Percentiles rank a stretch among this genome's conserved stretches.
These are phyloP conservation scores for Pogonocichla stellata DNA, from an alignment of 2,113 vertebrate genomes.

Conservation along the genomic window DNA sequence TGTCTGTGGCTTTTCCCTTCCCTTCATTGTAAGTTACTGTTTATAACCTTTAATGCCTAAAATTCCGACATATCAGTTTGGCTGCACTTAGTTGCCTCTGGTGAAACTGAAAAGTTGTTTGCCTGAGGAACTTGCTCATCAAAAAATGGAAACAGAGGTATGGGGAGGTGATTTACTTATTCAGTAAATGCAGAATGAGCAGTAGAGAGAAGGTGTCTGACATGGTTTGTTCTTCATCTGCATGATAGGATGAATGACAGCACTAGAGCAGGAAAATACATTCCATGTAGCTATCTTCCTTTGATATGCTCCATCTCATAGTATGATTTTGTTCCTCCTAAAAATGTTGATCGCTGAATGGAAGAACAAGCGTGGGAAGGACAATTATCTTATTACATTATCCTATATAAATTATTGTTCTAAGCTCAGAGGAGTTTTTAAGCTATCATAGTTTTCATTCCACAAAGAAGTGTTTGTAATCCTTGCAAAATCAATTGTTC, in stretches of 20 bases:
- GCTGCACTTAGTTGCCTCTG: not conserved
- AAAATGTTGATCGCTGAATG: not conserved
- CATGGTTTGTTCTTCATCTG: not conserved
- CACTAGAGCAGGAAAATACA: not conserved
- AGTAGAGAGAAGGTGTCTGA: not conserved
- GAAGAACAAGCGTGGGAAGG: not conserved
- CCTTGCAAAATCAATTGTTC: not conserved
- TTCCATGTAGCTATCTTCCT: not conserved
- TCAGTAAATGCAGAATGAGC: not conserved
- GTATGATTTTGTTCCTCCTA: not conserved
- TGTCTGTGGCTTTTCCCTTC: not conserved
- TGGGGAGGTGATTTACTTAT: not conserved
- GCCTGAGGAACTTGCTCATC: not conserved
- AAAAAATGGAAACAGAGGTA: not conserved
- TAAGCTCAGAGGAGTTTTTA: not conserved
- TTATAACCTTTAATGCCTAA: not conserved
- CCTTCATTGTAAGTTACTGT: not conserved
- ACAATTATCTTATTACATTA: not conserved
- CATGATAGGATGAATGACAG: rapidly evolving
- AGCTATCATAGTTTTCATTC: not conserved
- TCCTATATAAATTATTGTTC: not conserved
- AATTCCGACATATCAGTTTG: not conserved
- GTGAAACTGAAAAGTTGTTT: not conserved
- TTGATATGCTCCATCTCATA: not conserved
- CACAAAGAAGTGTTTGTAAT: not conserved